Percentiles rank a stretch among this genome's conserved stretches.
These are phyloP conservation scores for Pygocentrus nattereri DNA, from an alignment of 2,797 vertebrate genomes.

Conservation along the genomic window DNA sequence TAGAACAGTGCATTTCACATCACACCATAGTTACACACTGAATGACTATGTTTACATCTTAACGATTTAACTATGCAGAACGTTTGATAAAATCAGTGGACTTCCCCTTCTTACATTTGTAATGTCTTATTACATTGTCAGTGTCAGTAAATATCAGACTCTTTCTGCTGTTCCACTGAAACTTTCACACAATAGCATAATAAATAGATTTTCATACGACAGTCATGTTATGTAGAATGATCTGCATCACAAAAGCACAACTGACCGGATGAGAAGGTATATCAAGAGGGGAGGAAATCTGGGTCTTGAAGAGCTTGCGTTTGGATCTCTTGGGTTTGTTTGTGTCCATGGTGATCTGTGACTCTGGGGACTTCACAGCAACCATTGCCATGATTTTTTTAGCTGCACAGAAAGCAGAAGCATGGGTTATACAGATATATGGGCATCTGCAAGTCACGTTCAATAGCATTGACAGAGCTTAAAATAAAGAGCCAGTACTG, in stretches of 20 bases:
- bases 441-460: constrained; percentile 26
- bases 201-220: background rate
- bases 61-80: too few species aligned
- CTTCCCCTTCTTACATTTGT: too few species aligned
- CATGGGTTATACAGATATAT: background rate
- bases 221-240: background rate
- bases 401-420: constrained; percentile 59
- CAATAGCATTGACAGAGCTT: constrained; percentile 19
- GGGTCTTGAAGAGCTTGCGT: constrained; percentile 73
- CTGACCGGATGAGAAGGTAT: constrained; percentile 70
- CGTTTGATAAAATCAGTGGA: too few species aligned
- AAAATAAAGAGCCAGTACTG: constrained; percentile 21
- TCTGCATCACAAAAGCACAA: background rate
- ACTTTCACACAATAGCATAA: too few species aligned
- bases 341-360: constrained; percentile 21
- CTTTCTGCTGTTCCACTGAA: too few species aligned
- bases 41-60: too few species aligned
- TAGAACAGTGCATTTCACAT: too few species aligned
- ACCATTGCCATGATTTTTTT: constrained; percentile 67
- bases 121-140: too few species aligned
- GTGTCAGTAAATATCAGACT: too few species aligned
- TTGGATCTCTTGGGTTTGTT: constrained; percentile 69
- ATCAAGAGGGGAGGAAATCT: constrained; percentile 60
- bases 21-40: too few species aligned
- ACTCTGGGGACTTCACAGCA: constrained; percentile 55